These are phyloP conservation scores for Stichopus horrens DNA, from an alignment of 53 echinoderm and acorn worm species.

Conservation along the genomic window DNA sequence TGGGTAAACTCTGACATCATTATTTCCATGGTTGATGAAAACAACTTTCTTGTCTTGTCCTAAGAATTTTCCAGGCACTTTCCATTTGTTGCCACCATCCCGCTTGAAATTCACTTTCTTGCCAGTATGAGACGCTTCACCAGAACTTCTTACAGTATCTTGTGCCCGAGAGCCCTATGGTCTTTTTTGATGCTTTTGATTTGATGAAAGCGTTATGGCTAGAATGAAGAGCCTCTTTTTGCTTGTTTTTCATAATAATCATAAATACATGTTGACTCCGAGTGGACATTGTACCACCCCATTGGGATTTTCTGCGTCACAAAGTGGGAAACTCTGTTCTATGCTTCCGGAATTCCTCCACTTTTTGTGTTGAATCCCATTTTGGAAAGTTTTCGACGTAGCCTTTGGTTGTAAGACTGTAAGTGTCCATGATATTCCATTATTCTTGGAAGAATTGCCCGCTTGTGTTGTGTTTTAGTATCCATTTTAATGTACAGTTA, in stretches of 20 bases:
- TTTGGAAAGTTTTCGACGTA: no score
- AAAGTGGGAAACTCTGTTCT: no score
- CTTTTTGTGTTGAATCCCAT: no score
- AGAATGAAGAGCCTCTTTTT: constrained; percentile 51
- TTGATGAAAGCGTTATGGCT: constrained; percentile 46
- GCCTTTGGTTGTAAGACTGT: no score
- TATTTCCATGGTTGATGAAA: constrained; percentile 45
- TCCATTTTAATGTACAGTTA: no score
- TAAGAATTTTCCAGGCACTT: neutral
- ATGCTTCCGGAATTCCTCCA: no score
- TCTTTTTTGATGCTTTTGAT: constrained; percentile 46
- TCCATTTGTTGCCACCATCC: constrained; percentile 48
- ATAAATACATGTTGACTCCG: no score
- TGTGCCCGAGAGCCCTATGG: constrained; percentile 36
- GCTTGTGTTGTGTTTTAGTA: no score
- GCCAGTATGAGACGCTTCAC: neutral
- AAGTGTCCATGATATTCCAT: no score
- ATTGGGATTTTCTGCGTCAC: no score
- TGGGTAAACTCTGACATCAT: neutral
- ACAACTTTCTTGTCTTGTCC: constrained; percentile 32
- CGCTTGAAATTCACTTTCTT: constrained; percentile 48
- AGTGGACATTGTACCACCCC: no score
- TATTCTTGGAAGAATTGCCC: no score
- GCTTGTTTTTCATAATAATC: neutral
- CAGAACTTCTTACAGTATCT: constrained; percentile 34